A percentile compares a stretch with the other conserved stretches of the same genome.
Evolutionary conservation across 1,140 invertebrate genomes (phyloP).

Genomic region (Calephelis virginiensis): DNA sequence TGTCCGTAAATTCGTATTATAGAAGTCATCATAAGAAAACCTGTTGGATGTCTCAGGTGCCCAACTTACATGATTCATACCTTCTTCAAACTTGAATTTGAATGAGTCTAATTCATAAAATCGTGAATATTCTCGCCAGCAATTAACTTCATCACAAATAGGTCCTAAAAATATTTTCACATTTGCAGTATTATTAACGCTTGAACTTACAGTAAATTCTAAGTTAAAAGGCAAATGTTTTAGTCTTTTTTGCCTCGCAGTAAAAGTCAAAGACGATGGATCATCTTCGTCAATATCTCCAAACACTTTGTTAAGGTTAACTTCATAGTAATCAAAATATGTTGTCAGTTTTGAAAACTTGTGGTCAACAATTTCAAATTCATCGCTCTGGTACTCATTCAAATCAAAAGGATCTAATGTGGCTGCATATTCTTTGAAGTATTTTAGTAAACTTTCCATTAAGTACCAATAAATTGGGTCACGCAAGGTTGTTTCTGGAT

Average conservation of each 20-base stretch:
- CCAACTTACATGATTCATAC: slow-evolving; percentile 52
- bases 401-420: slow-evolving; percentile 80
- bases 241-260: slow-evolving; percentile 73
- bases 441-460: slow-evolving; percentile 79
- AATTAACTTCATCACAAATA: slow-evolving; percentile 56
- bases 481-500: slow-evolving; percentile 79
- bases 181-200: slow-evolving; percentile 60
- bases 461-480: slow-evolving; percentile 83
- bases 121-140: slow-evolving; percentile 46
- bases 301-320: slow-evolving; percentile 50
- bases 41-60: slow-evolving; percentile 40
- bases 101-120: slow-evolving; percentile 61
- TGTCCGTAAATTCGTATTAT: slow-evolving; percentile 40
- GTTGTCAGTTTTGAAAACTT: slow-evolving; percentile 60
- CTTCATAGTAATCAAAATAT: slow-evolving; percentile 55
- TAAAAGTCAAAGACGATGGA: slow-evolving; percentile 36
- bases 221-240: slow-evolving; percentile 79
- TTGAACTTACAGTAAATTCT: slow-evolving; percentile 75
- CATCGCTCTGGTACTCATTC: slow-evolving; percentile 74
- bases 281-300: slow-evolving; percentile 27
- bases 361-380: slow-evolving; percentile 75
- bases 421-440: slow-evolving; percentile 78
- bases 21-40: slow-evolving; percentile 53
- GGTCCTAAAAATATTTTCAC: slow-evolving; percentile 80
- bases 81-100: slow-evolving; percentile 41